Conservation (phyloP, 2,797 vertebrate species). For the Enteromius anoplus region DNA sequence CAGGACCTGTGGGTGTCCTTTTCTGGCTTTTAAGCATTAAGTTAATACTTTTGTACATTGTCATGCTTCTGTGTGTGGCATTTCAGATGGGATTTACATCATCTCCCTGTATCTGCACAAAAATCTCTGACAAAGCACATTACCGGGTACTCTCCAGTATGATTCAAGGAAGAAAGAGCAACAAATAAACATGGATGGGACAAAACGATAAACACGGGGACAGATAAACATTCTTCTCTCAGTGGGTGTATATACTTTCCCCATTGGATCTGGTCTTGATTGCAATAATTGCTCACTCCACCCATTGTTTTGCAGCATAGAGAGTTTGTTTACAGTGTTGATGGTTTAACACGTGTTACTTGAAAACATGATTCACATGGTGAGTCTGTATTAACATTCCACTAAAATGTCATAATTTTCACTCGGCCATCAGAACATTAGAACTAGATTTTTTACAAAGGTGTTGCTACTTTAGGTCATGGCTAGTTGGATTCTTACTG, state of each 20-base stretch:
- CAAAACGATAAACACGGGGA: constrained; percentile 57
- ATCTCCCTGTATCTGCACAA: constrained; percentile 38
- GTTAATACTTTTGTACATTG: constrained; percentile 50
- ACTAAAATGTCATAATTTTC: background rate
- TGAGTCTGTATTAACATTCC: background rate
- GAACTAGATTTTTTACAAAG: background rate
- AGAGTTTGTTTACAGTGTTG: constrained; percentile 28
- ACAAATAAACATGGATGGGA: constrained; percentile 58
- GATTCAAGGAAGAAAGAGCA: background rate
- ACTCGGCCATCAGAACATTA: background rate
- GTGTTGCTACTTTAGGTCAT: background rate
- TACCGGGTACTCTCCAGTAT: constrained; percentile 28
- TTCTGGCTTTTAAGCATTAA: background rate
- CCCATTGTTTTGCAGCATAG: background rate
- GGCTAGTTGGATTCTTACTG: background rate
- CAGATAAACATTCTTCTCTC: constrained; percentile 51
- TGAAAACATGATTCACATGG: background rate
- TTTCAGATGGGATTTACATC: constrained; percentile 43
- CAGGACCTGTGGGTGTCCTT: constrained; percentile 1
- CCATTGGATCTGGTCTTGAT: constrained; percentile 33
- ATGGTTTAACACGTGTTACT: constrained; percentile 1
- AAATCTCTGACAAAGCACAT: constrained; percentile 25
- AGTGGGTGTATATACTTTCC: background rate
- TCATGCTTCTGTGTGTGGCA: constrained; percentile 23
- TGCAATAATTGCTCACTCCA: constrained; percentile 30